Percentiles rank a stretch among this genome's conserved stretches.
These are phyloP conservation scores for Brachirus orientalis DNA, from an alignment of 2,113 vertebrate genomes.

Conservation along the genomic window DNA sequence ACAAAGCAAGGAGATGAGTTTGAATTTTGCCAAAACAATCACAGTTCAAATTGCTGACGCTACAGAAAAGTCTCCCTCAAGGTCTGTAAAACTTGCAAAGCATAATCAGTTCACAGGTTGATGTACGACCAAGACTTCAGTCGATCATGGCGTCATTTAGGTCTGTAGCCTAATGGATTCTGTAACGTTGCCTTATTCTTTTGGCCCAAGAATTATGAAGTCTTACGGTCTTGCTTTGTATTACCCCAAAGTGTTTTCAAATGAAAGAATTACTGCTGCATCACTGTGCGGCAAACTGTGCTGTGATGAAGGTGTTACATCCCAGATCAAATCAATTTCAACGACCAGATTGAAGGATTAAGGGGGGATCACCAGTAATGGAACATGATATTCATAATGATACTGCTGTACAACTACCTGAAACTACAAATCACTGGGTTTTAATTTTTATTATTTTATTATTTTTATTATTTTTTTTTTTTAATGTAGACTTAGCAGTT, in stretches of 20 bases:
- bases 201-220: slow-evolving; percentile 1
- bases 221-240: slow-evolving; percentile 35
- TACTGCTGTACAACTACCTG: too few species aligned
- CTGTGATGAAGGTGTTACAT: slow-evolving; percentile 36
- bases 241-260: slow-evolving; percentile 20
- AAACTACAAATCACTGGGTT: too few species aligned
- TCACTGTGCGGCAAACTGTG: slow-evolving; percentile 28
- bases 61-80: background rate
- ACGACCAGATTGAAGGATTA: background rate
- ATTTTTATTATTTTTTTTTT: too few species aligned
- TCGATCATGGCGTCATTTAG: slow-evolving; percentile 5
- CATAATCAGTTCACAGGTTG: slow-evolving; percentile 4
- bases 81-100: slow-evolving; percentile 8
- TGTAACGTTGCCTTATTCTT: slow-evolving; percentile 12
- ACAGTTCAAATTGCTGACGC: slow-evolving; percentile 22
- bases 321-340: slow-evolving; percentile 42
- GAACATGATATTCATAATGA: too few species aligned
- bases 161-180: slow-evolving; percentile 12
- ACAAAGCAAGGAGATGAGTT: slow-evolving; percentile 30
- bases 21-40: slow-evolving; percentile 32
- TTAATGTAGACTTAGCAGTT: too few species aligned
- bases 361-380: too few species aligned
- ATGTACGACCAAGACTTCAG: slow-evolving; percentile 11
- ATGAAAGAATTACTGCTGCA: slow-evolving; percentile 32
- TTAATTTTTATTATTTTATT: too few species aligned